Conservation (phyloP, 2,113 vertebrate genomes). For the Perca fluviatilis region DNA sequence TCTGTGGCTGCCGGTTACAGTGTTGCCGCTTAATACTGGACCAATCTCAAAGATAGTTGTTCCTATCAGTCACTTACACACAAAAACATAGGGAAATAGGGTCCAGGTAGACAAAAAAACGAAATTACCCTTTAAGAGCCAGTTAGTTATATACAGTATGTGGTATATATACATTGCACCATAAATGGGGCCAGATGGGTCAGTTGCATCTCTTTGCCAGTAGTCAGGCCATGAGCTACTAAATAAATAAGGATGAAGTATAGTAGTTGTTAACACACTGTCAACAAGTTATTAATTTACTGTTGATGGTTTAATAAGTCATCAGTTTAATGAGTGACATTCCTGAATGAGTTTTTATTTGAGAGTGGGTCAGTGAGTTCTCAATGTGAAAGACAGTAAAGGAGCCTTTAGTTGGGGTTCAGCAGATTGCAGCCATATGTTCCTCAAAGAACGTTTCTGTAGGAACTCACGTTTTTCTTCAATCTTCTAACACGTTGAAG, state of each 20-base stretch:
- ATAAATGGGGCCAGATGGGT: background rate
- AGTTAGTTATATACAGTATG: background rate
- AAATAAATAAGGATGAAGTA: background rate
- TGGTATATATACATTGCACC: background rate
- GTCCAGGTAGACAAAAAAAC: too few species aligned
- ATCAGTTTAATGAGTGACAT: background rate
- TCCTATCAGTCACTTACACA: too few species aligned
- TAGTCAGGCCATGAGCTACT: background rate
- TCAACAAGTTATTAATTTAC: background rate
- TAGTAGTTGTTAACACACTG: background rate
- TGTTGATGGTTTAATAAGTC: background rate
- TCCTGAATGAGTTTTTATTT: too few species aligned
- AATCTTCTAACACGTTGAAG: background rate
- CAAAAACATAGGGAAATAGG: too few species aligned
- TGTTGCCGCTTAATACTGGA: too few species aligned
- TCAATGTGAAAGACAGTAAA: background rate
- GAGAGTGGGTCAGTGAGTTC: background rate
- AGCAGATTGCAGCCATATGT: slow-evolving; percentile 5
- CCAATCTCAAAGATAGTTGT: too few species aligned
- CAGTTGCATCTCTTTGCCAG: background rate
- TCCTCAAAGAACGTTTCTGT: background rate
- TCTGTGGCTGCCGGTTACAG: too few species aligned
- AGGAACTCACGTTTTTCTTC: background rate
- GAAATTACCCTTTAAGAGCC: too few species aligned
- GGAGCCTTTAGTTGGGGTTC: background rate